A percentile compares a stretch with the other conserved stretches of the same genome.
phyloP scores from a whole-genome alignment of 2,797 vertebrate species.

The Gallinago nigripennis region DNA sequence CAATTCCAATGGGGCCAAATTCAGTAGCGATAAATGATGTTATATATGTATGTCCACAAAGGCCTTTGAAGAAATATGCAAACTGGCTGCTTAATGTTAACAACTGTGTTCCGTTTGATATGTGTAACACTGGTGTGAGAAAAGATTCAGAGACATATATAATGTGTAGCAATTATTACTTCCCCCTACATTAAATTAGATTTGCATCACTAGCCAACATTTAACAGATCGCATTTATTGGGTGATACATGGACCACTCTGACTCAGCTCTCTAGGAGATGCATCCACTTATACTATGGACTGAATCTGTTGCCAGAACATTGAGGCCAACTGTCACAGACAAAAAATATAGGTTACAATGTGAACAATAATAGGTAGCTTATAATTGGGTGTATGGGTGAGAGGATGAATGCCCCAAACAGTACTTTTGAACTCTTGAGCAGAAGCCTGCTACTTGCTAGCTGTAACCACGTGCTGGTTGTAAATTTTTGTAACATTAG shows the following conservation, averaged over 20 bases:
- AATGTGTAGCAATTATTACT: neutral
- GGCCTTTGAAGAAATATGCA: neutral
- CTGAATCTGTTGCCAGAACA: neutral
- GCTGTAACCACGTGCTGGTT: neutral
- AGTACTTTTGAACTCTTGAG: neutral
- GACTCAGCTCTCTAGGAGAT: neutral
- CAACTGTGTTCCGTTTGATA: neutral
- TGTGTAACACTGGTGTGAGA: neutral
- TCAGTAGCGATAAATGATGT: neutral
- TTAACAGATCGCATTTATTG: neutral
- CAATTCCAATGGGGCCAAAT: neutral
- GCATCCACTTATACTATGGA: neutral
- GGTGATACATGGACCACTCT: neutral
- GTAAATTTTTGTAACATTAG: neutral
- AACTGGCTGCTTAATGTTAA: neutral
- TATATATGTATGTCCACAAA: fast-evolving
- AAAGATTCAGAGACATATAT: neutral
- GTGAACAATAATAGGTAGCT: neutral
- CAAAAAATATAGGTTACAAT: neutral
- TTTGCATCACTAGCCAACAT: neutral
- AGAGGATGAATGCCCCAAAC: neutral
- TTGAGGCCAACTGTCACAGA: neutral
- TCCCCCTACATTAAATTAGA: neutral
- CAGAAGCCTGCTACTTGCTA: neutral
- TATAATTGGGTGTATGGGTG: neutral